A percentile compares a stretch with the other conserved stretches of the same genome.
phyloP scores from a whole-genome alignment of 2,797 vertebrate genomes.

The Cuniculus paca region DNA sequence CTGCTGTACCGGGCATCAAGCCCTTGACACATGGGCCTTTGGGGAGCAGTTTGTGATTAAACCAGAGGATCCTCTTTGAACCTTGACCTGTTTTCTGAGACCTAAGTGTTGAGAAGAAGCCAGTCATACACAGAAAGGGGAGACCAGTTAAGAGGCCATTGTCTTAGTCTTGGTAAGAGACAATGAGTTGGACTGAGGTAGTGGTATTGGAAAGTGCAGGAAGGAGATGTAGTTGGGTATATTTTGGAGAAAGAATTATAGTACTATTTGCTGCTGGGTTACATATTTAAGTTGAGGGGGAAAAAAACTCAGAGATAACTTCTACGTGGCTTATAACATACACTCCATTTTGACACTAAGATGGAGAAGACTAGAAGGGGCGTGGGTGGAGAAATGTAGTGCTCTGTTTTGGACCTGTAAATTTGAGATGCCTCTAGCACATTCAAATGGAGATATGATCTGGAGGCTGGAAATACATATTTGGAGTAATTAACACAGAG shows the following conservation, averaged over 20 bases:
- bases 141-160: neutral
- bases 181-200: neutral
- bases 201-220: neutral
- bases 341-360: slow-evolving; percentile 5
- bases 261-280: neutral
- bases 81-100: neutral
- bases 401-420: slow-evolving; percentile 9
- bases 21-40: neutral
- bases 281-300: neutral
- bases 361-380: neutral
- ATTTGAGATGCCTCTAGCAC: neutral
- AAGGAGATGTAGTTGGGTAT: neutral
- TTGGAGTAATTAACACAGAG: slow-evolving; percentile 35
- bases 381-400: neutral
- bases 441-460: neutral
- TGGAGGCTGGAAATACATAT: slow-evolving; percentile 27
- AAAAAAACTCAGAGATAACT: neutral
- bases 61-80: neutral
- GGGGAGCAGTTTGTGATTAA: neutral
- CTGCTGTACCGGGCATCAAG: neutral
- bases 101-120: neutral
- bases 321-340: neutral
- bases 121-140: neutral
- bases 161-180: neutral
- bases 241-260: neutral